Conservation (phyloP, 2,797 vertebrate species). For the Acrocephalus scirpaceus region DNA sequence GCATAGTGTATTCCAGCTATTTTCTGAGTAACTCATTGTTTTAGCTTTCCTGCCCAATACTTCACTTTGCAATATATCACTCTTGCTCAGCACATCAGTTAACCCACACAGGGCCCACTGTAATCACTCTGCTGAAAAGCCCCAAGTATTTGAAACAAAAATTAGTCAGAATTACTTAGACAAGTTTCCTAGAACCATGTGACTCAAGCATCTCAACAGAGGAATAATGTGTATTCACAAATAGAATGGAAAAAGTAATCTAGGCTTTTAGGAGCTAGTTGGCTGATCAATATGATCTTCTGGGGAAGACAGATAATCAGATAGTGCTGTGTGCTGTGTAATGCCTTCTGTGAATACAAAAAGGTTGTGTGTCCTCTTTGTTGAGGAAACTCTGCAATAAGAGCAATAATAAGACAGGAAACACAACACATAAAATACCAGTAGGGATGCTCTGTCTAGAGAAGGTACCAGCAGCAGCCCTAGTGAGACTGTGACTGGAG, state of each 20-base stretch:
- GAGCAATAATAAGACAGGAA: neutral
- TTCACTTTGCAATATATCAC: neutral
- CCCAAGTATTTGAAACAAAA: neutral
- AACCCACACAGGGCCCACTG: neutral
- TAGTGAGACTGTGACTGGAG: neutral
- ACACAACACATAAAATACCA: neutral
- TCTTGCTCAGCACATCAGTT: neutral
- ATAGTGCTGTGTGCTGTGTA: neutral
- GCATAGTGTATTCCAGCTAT: neutral
- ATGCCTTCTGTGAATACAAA: neutral
- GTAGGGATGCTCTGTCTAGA: neutral
- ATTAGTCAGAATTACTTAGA: constrained; percentile 42
- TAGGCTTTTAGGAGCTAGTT: neutral
- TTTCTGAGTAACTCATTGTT: constrained; percentile 39
- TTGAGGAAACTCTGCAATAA: neutral
- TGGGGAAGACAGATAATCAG: neutral
- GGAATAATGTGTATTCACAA: neutral
- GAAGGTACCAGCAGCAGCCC: neutral
- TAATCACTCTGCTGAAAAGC: constrained; percentile 2
- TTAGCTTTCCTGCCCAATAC: neutral
- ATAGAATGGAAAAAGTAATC: neutral
- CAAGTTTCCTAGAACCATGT: neutral
- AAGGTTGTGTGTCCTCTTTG: neutral
- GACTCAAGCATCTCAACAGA: neutral
- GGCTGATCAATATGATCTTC: neutral